Evolutionary conservation across 2,113 vertebrate genomes (phyloP).

Genomic region (Lonchura striata): DNA sequence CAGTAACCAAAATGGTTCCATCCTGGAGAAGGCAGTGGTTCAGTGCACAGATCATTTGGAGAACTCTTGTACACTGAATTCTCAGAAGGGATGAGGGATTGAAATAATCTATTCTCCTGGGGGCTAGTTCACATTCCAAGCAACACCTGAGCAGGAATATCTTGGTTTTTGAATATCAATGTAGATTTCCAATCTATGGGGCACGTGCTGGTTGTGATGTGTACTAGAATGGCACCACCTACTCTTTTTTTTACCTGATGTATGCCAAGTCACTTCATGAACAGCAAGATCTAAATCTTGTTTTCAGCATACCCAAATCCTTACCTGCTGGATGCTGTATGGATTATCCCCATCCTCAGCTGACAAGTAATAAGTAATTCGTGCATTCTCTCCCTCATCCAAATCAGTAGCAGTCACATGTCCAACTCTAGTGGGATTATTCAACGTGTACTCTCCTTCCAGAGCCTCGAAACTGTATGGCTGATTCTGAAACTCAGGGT

Average conservation of each 20-base stretch:
- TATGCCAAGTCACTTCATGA: background rate
- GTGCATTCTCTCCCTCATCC: slow-evolving; percentile 74
- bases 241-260: background rate
- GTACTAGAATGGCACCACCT: background rate
- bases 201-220: accelerated
- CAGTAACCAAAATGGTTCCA: slow-evolving; percentile 65
- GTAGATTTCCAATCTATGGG: background rate
- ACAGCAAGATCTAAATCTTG: background rate
- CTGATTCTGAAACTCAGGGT: slow-evolving; percentile 74
- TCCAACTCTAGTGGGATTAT: slow-evolving; percentile 10
- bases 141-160: background rate
- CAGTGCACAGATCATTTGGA: background rate
- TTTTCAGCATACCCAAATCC: background rate
- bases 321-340: slow-evolving; percentile 73
- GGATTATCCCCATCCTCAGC: slow-evolving; percentile 51
- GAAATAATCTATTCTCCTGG: background rate
- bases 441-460: slow-evolving; percentile 64
- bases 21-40: slow-evolving; percentile 60
- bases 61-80: background rate
- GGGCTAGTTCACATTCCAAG: background rate
- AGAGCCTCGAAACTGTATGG: slow-evolving; percentile 35
- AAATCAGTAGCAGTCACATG: slow-evolving; percentile 61
- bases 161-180: background rate
- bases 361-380: slow-evolving; percentile 52
- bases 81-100: background rate